Percentiles rank a stretch among this genome's conserved stretches.
These are phyloP conservation scores for Ophion slaviceki DNA, from an alignment of 2,888 invertebrate genomes.

Conservation along the genomic window DNA sequence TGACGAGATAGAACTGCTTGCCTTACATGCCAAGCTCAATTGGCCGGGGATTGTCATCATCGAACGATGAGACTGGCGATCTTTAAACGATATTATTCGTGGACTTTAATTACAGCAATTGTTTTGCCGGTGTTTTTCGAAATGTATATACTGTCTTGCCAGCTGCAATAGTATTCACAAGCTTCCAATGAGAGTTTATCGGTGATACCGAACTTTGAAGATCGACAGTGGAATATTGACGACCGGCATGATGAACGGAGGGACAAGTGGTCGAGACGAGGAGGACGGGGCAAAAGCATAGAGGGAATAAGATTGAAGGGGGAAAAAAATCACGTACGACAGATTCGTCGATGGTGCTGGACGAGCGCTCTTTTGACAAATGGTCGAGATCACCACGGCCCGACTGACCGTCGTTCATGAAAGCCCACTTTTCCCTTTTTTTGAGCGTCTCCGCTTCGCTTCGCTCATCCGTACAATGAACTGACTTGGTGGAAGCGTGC, in stretches of 20 bases:
- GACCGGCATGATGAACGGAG: background rate
- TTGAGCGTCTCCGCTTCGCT: constrained; percentile 29
- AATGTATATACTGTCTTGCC: too few relatives aligned
- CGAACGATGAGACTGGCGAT: background rate
- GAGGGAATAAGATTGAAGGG: constrained; percentile 31
- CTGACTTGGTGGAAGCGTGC: constrained; percentile 50
- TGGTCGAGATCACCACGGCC: constrained; percentile 52
- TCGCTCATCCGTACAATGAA: constrained; percentile 42
- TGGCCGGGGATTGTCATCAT: background rate
- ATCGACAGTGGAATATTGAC: background rate
- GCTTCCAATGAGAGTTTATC: background rate
- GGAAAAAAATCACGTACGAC: constrained; percentile 49
- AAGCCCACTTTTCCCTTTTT: constrained; percentile 43
- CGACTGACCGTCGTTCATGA: constrained; percentile 40
- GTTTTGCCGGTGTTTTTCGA: background rate
- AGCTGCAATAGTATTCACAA: background rate
- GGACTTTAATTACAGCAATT: background rate
- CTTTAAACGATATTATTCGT: too few relatives aligned
- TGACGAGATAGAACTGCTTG: background rate
- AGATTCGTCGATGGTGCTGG: constrained; percentile 59
- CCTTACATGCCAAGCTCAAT: background rate
- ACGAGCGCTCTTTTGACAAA: constrained; percentile 60
- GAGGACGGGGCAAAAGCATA: constrained; percentile 7
- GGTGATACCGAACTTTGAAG: background rate
- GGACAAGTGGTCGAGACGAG: background rate